Base-by-base conservation (phyloP, 2,888 invertebrate species). In the Myopa testacea region DNA sequence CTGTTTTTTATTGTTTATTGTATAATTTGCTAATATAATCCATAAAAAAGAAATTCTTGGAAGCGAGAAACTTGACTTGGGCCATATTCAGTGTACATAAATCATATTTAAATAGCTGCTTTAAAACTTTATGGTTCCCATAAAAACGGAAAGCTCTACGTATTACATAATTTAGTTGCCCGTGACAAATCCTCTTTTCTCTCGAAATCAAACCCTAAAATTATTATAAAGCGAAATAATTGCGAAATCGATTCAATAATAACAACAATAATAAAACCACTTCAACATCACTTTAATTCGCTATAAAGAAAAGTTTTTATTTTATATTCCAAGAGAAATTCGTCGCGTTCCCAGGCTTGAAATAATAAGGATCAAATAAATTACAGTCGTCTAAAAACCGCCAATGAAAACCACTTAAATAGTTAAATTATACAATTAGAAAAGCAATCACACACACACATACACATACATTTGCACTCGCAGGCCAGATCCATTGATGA, bases 371-470 rank as follows among this genome's bases (percentile, higher is more conserved):
- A 55, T 75, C 65, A 77, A 79, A 77, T 77, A 77, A 79, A 77
- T 79, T 62, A 75, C 75, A 45, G 45, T 45, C 7, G 26, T 26
- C 26, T 26, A 26, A 26, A 26, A 26, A 26, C 26, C 26, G 8
- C 10, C 50, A 16, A n/a, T 10, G 10, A 77, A 77, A 77, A 68
- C 52, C 79, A 77, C 79, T 79, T 77, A 79, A 79, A 79, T 75
- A 77, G 79, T 70, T 69, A 77, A 79, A 79, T 79, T 77, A 79
- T 79, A 77, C 77, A 79, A 79, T 79, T 79, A 79, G 50, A 60
- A 75, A 74, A 40, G 26, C 76, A 65, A 50, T 60, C 72, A 63
- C 50, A 38, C 62, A 26, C 26, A 26, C 26, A 26, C 26, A n/a
- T n/a, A 26, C 26, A 26, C 26, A 26, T 2, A 72, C 60, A 52